Evolutionary conservation across 2,113 vertebrate species (phyloP), one percentile per base, ranked within the genome.

Genomic region (Nothocercus julius): DNA sequence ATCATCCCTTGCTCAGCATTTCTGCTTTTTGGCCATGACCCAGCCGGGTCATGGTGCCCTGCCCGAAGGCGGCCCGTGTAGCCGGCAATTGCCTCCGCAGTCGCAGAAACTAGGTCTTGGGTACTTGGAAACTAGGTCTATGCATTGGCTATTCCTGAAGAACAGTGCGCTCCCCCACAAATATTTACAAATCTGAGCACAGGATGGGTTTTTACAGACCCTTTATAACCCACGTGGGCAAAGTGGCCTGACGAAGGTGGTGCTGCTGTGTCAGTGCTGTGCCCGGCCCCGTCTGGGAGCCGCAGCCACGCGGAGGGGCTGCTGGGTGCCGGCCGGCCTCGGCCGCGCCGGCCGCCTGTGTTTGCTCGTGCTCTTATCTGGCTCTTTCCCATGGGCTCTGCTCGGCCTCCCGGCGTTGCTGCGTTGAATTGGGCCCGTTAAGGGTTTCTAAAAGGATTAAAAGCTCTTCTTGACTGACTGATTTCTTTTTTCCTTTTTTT

Each of bases 371-470:
- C 44, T 69, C 94, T 82, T 74, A 88, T 47, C 70, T 69, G 17
- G 20, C 61, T 73, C 44, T 9, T 75, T 34, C 28, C 1, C 2
- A 27, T 27, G 36, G 21, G 7, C 44, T 9, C 44, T 78, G 36
- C n/a, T 64, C 30, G 74, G 44, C 28, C 66, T 64, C 54, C 1
- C 1, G 0, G 56, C 75, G 62, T 49, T 54, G 72, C 27, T 3
- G 2, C 30, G 27, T 53, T 45, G 34, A 53, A 81, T 76, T 72
- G 84, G 59, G 34, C 69, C 79, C 76, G 45, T 47, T 74, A 73
- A 79, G 76, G 81, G 78, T 61, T 82, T 90, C 68, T 69, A 78
- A 88, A 74, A 38, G 42, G 44, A 79, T 74, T 82, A 82, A 93
- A 85, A 88, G 13, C 40, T 84, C 16, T 38, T 58, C 14, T 83